These are phyloP conservation scores for Aeoliscus strigatus DNA, from an alignment of 2,797 vertebrate species.

Conservation along the genomic window DNA sequence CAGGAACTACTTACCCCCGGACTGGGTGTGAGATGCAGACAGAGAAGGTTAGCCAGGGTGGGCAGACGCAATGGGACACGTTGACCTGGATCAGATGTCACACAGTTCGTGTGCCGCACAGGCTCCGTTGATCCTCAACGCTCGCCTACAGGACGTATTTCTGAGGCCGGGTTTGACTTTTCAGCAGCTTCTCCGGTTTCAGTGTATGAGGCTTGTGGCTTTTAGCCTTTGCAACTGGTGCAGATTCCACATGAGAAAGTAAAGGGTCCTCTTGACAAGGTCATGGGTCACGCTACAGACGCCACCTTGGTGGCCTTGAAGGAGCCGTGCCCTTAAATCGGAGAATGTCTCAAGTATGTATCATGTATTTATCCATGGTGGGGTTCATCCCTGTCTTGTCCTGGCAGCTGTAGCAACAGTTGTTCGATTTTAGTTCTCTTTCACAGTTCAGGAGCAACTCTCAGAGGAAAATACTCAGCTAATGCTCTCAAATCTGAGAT, in stretches of 20 bases:
- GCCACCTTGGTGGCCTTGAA: slow-evolving; percentile 60
- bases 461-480: slow-evolving; percentile 20
- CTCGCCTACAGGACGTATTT: slow-evolving; percentile 72
- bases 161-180: slow-evolving; percentile 73
- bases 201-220: slow-evolving; percentile 56
- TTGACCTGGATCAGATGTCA: slow-evolving; percentile 69
- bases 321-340: slow-evolving; percentile 41
- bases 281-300: slow-evolving; percentile 44
- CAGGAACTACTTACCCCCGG: slow-evolving; percentile 54
- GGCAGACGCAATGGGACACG: slow-evolving; percentile 45
- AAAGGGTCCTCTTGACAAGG: slow-evolving; percentile 53
- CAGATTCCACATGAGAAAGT: slow-evolving; percentile 76
- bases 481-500: slow-evolving; percentile 13
- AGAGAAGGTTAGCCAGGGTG: slow-evolving; percentile 51
- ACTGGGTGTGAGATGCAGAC: slow-evolving; percentile 48
- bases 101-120: slow-evolving; percentile 52
- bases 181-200: slow-evolving; percentile 77
- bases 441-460: slow-evolving; percentile 33
- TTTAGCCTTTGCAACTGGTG: slow-evolving; percentile 65
- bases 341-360: slow-evolving; percentile 53
- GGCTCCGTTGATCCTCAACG: slow-evolving; percentile 60
- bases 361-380: slow-evolving; percentile 50
- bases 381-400: slow-evolving; percentile 29
- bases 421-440: slow-evolving; percentile 48
- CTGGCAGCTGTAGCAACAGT: slow-evolving; percentile 59